A percentile compares a stretch with the other conserved stretches of the same genome.
Evolutionary conservation across 2,888 invertebrate genomes (phyloP).

Genomic region (Sphinx pinastri): DNA sequence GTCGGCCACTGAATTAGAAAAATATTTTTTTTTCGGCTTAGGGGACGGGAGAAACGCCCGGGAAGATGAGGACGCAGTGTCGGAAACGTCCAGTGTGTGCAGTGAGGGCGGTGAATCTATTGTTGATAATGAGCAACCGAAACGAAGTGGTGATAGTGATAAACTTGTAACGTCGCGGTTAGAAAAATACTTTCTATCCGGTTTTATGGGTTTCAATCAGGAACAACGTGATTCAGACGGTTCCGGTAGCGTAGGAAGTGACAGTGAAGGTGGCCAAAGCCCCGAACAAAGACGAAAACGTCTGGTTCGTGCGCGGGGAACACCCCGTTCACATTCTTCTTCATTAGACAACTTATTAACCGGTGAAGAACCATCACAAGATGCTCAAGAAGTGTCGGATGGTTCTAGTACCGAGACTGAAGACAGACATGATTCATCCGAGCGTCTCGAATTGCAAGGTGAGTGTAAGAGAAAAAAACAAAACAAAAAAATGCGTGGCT

Average conservation of each 20-base stretch:
- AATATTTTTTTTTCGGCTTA: conserved; percentile 94
- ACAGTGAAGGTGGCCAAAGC: conserved; percentile 94
- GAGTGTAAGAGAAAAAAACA: conserved; percentile 93
- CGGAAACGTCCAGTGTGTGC: conserved; percentile 93
- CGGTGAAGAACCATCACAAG: conserved; percentile 83
- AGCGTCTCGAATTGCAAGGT: conserved; percentile 89
- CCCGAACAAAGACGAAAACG: conserved; percentile 93
- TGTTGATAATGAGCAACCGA: conserved; percentile 83
- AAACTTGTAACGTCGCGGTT: conserved; percentile 92
- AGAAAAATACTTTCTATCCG: conserved; percentile 95
- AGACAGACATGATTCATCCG: conserved; percentile 86
- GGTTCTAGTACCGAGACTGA: conserved; percentile 91
- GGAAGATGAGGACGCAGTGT: conserved; percentile 86
- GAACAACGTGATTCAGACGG: conserved; percentile 92
- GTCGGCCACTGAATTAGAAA: conserved; percentile 93
- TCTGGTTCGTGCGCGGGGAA: conserved; percentile 91
- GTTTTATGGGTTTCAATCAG: conserved; percentile 92
- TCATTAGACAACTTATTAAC: conserved; percentile 91
- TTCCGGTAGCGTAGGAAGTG: conserved; percentile 94
- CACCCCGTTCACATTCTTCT: conserved; percentile 92
- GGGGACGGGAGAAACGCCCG: conserved; percentile 87
- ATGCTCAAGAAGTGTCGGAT: conserved; percentile 86
- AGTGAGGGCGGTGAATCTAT: conserved; percentile 92
- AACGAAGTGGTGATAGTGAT: conserved; percentile 85
- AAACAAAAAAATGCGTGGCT: conserved; percentile 86